A percentile compares a stretch with the other conserved stretches of the same genome.
phyloP scores from a whole-genome alignment of 2,113 vertebrate genomes.

The Pelusios castaneus region DNA sequence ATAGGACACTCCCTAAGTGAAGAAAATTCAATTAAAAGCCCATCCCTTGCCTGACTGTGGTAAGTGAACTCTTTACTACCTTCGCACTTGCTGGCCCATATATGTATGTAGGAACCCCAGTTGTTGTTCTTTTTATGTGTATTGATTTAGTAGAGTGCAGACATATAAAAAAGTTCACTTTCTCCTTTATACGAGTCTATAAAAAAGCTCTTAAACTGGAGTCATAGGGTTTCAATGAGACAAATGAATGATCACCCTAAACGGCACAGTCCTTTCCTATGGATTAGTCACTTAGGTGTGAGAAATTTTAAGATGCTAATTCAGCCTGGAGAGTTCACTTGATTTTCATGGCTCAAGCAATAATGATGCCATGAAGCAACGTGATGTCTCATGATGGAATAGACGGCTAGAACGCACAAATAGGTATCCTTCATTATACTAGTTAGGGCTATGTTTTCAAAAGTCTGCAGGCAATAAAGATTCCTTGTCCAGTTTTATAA shows the following conservation, averaged over 20 bases:
- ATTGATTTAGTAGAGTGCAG: constrained; percentile 81
- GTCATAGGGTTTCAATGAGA: constrained; percentile 79
- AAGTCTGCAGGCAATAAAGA: constrained; percentile 35
- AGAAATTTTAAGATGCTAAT: constrained; percentile 56
- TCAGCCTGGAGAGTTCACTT: constrained; percentile 19
- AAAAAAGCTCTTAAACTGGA: constrained; percentile 85
- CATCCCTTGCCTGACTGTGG: neutral
- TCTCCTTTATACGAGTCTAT: constrained; percentile 85
- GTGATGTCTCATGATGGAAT: neutral
- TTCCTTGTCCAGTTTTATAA: constrained; percentile 37
- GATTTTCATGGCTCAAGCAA: neutral
- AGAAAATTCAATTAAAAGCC: constrained; percentile 16
- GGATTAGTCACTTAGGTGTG: constrained; percentile 46
- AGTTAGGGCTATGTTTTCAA: neutral
- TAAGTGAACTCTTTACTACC: constrained; percentile 46
- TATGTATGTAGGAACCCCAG: constrained; percentile 63
- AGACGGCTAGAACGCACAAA: constrained; percentile 18
- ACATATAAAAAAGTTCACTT: constrained; percentile 82
- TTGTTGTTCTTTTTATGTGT: constrained; percentile 74
- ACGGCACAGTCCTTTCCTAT: neutral
- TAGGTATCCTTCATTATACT: constrained; percentile 27
- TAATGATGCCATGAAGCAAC: constrained; percentile 20
- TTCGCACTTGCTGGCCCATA: constrained; percentile 52
- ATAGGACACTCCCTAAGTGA: neutral
- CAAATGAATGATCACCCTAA: constrained; percentile 67